Evolutionary conservation across 2,888 invertebrate species (phyloP).

Genomic region (Tortricodes alternella): DNA sequence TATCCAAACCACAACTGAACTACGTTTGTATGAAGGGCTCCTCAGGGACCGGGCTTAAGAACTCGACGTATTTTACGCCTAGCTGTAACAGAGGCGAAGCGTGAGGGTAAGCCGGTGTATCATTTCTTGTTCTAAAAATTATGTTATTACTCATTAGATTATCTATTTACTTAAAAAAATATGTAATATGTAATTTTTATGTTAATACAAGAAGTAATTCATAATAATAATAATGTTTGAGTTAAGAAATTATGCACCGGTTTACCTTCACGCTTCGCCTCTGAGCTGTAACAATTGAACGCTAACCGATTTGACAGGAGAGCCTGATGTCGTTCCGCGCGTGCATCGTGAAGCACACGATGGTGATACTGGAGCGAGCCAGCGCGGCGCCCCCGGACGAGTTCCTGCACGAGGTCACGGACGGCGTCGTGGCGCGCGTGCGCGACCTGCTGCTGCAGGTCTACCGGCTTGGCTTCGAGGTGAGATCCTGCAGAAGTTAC

Average conservation of each 20-base stretch:
- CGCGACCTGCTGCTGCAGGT: slow-evolving; percentile 88
- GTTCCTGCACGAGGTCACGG: slow-evolving; percentile 46
- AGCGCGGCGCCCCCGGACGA: slow-evolving; percentile 38
- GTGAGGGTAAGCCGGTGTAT: too few relatives aligned
- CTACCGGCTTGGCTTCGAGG: slow-evolving; percentile 95
- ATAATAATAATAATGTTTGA: too few relatives aligned
- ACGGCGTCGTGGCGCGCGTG: slow-evolving; percentile 55
- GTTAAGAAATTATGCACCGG: background rate
- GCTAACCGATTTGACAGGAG: slow-evolving; percentile 43
- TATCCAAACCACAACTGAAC: too few relatives aligned
- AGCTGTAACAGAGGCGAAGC: too few relatives aligned
- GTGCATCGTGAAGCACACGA: slow-evolving; percentile 57
- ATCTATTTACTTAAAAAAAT: too few relatives aligned
- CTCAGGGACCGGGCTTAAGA: too few relatives aligned
- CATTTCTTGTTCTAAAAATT: too few relatives aligned
- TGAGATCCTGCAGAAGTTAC: slow-evolving; percentile 45
- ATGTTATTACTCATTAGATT: too few relatives aligned
- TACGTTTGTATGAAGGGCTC: too few relatives aligned
- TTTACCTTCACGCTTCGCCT: background rate
- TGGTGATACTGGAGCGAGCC: slow-evolving; percentile 52
- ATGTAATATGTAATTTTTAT: too few relatives aligned
- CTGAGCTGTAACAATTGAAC: background rate
- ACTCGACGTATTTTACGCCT: too few relatives aligned
- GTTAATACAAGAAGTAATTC: too few relatives aligned
- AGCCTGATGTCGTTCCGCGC: slow-evolving; percentile 64